These are phyloP conservation scores for Diplosoma virens DNA, from an alignment of 23 tunicate genomes.

Conservation along the genomic window DNA sequence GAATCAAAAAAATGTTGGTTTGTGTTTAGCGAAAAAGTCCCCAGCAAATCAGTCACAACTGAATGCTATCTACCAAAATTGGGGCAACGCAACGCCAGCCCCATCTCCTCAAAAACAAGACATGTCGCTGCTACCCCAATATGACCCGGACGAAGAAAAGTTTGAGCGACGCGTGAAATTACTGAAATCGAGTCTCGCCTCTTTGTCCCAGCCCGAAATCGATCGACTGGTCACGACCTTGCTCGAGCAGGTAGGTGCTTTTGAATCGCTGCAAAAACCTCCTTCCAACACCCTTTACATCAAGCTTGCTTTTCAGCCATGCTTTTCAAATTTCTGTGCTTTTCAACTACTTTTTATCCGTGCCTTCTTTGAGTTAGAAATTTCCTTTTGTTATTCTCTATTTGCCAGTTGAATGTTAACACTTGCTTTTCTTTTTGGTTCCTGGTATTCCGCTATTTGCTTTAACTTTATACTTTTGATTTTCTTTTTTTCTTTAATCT, in stretches of 20 bases:
- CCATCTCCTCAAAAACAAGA: slow-evolving; percentile 34
- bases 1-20: not conserved
- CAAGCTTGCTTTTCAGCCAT: too few species aligned
- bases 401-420: too few species aligned
- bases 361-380: too few species aligned
- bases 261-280: too few species aligned
- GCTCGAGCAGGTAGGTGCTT: slow-evolving; percentile 70
- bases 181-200: slow-evolving; percentile 51
- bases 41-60: not conserved
- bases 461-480: too few species aligned
- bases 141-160: slow-evolving; percentile 79
- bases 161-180: slow-evolving; percentile 75
- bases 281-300: too few species aligned
- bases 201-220: slow-evolving; percentile 54
- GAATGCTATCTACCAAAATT: slow-evolving; percentile 1
- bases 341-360: too few species aligned
- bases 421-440: too few species aligned
- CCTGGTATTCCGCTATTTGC: too few species aligned
- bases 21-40: not conserved
- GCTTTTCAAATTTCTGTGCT: too few species aligned
- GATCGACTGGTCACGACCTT: slow-evolving; percentile 64
- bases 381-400: too few species aligned
- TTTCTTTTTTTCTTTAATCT: too few species aligned
- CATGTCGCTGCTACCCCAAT: slow-evolving; percentile 38
- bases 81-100: slow-evolving; percentile 22